Percentiles rank a stretch among this genome's conserved stretches.
Conservation (phyloP, 92 coral and sea anemone species). For the Pocillopora meandrina region DNA sequence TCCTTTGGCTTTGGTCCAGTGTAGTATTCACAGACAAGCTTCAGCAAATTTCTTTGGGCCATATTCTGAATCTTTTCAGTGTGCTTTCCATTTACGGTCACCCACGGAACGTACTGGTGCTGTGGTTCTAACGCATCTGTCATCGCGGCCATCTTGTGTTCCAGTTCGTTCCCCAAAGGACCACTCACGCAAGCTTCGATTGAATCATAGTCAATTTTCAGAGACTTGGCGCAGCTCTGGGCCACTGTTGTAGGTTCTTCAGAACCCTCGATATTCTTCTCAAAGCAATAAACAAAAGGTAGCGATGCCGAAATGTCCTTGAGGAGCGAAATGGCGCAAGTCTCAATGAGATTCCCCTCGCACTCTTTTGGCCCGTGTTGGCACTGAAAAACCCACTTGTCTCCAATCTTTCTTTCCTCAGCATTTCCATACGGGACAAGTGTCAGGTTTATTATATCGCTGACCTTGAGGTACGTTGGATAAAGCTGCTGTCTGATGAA, state of each 20-base stretch:
- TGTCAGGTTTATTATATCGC: conserved; percentile 63
- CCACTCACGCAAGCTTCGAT: conserved; percentile 62
- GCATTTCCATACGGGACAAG: conserved; percentile 84
- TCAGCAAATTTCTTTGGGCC: conserved; percentile 53
- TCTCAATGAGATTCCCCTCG: conserved; percentile 72
- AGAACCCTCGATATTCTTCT: conserved; percentile 26
- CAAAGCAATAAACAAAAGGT: conserved; percentile 75
- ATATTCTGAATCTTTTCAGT: conserved; percentile 62
- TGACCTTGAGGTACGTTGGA: conserved; percentile 62
- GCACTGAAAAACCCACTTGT: conserved; percentile 71
- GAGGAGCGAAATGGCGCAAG: conserved; percentile 63
- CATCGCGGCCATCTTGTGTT: conserved; percentile 74
- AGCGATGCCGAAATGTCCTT: conserved; percentile 52
- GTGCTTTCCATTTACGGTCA: conserved; percentile 77
- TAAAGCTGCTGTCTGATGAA: conserved; percentile 65
- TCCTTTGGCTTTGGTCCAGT: conserved; percentile 68
- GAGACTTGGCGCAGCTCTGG: conserved; percentile 61
- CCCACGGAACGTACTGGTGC: conserved; percentile 81
- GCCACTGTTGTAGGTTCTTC: conserved; percentile 53
- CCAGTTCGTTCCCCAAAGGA: conserved; percentile 63
- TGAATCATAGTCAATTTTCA: conserved; percentile 61
- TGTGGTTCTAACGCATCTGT: conserved; percentile 68
- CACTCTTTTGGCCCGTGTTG: conserved; percentile 81
- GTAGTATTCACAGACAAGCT: conserved; percentile 66
- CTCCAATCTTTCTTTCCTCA: conserved; percentile 42